phyloP scores from a whole-genome alignment of 2,888 invertebrate genomes.

The Keiferia lycopersicella region DNA sequence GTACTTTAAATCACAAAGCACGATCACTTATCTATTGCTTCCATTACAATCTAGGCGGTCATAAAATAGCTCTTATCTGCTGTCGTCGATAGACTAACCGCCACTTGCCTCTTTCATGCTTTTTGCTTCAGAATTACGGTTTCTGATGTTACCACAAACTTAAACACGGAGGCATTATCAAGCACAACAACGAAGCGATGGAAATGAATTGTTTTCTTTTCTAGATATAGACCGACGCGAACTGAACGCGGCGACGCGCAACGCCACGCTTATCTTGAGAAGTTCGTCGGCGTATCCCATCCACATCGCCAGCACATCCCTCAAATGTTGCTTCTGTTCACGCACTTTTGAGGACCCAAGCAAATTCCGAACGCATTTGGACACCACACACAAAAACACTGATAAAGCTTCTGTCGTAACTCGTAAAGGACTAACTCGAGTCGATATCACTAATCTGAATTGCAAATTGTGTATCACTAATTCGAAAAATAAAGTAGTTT shows the following conservation, averaged over 20 bases:
- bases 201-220: constrained; percentile 16
- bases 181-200: not conserved
- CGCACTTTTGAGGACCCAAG: constrained; percentile 27
- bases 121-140: no score
- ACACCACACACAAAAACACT: not conserved
- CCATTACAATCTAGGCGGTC: no score
- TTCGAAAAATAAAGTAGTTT: not conserved
- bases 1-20: no score
- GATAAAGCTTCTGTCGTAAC: not conserved
- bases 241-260: not conserved
- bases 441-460: constrained; percentile 34
- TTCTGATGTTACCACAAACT: not conserved
- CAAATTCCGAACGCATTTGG: constrained; percentile 22
- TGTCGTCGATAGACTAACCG: no score
- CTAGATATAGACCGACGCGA: constrained; percentile 14
- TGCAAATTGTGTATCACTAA: constrained; percentile 30
- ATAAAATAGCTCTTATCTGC: no score
- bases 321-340: constrained; percentile 30
- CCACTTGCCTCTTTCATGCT: no score
- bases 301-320: not conserved
- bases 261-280: constrained; percentile 14
- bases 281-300: constrained; percentile 7
- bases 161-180: not conserved
- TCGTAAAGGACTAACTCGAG: constrained; percentile 18
- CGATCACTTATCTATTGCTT: no score